These are phyloP conservation scores for Elysia crispata DNA, from an alignment of 2,888 invertebrate genomes.

Conservation along the genomic window DNA sequence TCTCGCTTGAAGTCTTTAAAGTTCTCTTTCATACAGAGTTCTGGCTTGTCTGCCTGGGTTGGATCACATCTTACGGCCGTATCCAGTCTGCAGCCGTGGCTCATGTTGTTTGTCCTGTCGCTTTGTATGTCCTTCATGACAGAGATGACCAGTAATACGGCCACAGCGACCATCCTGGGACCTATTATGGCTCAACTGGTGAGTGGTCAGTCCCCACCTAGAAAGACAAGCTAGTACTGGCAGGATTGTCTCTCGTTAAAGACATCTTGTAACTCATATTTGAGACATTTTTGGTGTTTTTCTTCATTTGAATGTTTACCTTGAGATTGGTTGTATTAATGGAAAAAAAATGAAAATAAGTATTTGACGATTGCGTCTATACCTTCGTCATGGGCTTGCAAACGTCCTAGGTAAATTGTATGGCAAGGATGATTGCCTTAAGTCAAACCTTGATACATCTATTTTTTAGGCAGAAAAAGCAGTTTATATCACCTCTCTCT, in stretches of 20 bases:
- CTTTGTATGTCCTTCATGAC: slow-evolving; percentile 43
- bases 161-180: slow-evolving; percentile 38
- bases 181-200: slow-evolving; percentile 47
- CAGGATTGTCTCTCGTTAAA: not conserved
- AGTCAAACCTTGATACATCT: too few relatives aligned
- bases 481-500: too few relatives aligned
- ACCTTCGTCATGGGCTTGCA: too few relatives aligned
- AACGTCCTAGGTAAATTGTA: too few relatives aligned
- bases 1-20: too few relatives aligned
- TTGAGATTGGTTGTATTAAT: too few relatives aligned
- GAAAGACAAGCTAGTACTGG: not conserved
- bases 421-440: too few relatives aligned
- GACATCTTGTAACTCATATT: not conserved
- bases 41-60: slow-evolving; percentile 42
- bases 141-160: slow-evolving; percentile 45
- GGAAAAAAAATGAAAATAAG: too few relatives aligned
- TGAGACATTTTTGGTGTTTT: too few relatives aligned
- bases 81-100: slow-evolving; percentile 40
- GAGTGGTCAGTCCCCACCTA: not conserved
- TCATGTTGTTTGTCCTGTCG: slow-evolving; percentile 34
- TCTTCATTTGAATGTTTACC: too few relatives aligned
- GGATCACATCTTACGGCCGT: slow-evolving; percentile 21
- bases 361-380: too few relatives aligned
- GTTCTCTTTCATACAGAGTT: slow-evolving; percentile 18
- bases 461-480: too few relatives aligned